Conservation (phyloP, 2,797 vertebrate genomes). For the Xiphorhynchus erythropygius region DNA sequence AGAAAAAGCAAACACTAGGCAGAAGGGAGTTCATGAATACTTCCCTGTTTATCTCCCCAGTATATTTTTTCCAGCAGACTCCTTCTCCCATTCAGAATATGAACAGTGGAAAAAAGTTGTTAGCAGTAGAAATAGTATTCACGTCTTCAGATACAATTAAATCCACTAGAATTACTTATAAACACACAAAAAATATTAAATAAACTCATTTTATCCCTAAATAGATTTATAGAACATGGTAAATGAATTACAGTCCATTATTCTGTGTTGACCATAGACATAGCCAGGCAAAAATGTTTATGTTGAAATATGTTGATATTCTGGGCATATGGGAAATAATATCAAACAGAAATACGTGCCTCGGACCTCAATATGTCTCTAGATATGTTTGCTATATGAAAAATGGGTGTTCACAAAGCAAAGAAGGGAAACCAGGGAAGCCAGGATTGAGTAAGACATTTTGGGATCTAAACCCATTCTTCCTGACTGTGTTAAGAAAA, state of each 20-base stretch:
- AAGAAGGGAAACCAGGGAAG: neutral
- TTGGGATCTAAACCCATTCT: neutral
- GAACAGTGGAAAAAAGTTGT: neutral
- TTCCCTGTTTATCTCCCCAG: neutral
- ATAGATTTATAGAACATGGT: neutral
- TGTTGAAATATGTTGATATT: neutral
- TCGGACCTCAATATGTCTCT: neutral
- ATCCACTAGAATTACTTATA: neutral
- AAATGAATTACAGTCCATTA: neutral
- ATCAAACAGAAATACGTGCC: neutral
- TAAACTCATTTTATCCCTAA: neutral
- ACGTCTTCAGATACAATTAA: neutral
- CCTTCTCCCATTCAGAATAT: neutral
- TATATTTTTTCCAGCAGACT: neutral
- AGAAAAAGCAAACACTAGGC: neutral
- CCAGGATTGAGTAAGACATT: neutral
- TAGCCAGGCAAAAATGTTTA: neutral
- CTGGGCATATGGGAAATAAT: neutral
- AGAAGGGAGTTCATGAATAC: neutral
- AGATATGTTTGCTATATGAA: neutral
- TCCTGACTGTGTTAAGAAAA: neutral
- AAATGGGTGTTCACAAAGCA: neutral
- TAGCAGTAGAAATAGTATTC: neutral
- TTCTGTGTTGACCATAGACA: neutral
- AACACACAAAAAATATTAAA: neutral